phyloP scores from a whole-genome alignment of 1,140 invertebrate species.

The Saccostrea glomerata region DNA sequence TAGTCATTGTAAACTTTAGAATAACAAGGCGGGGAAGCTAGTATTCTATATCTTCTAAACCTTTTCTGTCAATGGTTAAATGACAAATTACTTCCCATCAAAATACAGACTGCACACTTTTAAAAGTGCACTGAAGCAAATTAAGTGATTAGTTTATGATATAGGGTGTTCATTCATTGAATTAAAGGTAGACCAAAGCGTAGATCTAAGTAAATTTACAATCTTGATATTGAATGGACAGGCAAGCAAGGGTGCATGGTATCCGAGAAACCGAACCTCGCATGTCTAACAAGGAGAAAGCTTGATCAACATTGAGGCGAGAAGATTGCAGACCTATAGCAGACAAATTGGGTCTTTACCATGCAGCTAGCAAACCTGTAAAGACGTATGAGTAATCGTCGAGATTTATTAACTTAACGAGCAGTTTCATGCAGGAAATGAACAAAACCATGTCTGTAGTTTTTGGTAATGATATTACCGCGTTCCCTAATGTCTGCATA shows the following conservation, averaged over 20 bases:
- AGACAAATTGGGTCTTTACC: not conserved
- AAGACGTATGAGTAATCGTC: not conserved
- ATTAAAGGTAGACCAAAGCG: slow-evolving; percentile 25
- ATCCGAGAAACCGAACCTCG: slow-evolving; percentile 1
- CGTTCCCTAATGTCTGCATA: not conserved
- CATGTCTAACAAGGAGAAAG: not conserved
- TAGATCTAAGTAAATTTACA: slow-evolving; percentile 19
- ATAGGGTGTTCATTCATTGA: slow-evolving; percentile 7
- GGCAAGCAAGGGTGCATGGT: not conserved
- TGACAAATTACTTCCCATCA: not conserved
- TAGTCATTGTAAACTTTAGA: not conserved
- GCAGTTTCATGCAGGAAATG: slow-evolving; percentile 2
- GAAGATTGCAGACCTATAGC: not conserved
- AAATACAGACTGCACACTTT: not conserved
- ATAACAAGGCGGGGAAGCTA: not conserved
- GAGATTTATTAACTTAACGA: slow-evolving; percentile 5
- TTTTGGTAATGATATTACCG: not conserved
- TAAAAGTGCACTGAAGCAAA: not conserved
- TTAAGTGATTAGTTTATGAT: not conserved
- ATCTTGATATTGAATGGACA: not conserved
- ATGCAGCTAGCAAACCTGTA: not conserved
- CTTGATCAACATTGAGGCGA: not conserved
- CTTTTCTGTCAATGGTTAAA: not conserved
- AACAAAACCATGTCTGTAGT: slow-evolving; percentile 23
- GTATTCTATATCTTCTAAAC: not conserved